Conservation (phyloP, 2,888 invertebrate species). For the Cephus sareptanus region DNA sequence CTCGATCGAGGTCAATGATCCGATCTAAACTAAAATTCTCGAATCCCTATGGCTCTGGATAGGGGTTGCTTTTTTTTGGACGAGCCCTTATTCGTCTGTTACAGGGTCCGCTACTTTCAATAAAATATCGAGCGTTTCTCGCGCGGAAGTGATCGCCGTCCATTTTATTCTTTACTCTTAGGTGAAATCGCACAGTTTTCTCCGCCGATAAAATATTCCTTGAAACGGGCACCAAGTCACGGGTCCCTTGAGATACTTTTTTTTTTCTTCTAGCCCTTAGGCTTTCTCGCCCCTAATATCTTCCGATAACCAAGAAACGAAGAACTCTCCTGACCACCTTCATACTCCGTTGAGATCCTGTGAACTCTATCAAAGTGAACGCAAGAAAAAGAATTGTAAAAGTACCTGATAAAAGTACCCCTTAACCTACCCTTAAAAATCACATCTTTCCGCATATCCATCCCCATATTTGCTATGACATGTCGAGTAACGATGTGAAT, state of each 20-base stretch:
- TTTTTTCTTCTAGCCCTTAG: not conserved
- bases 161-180: not conserved
- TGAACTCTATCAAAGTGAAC: not conserved
- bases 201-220: not conserved
- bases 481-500: not conserved
- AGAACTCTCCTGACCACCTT: not conserved
- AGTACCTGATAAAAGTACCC: not conserved
- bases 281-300: not conserved
- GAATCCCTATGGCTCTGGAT: not conserved
- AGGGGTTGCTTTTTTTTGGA: not conserved
- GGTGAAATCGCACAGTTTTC: not conserved
- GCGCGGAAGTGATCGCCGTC: not conserved
- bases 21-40: not conserved
- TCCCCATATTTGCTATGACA: not conserved
- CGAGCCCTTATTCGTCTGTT: not conserved
- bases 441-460: not conserved
- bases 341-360: not conserved
- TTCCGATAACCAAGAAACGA: not conserved
- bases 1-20: not conserved
- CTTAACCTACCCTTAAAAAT: not conserved
- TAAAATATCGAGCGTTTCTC: slow-evolving; percentile 1
- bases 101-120: not conserved
- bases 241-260: not conserved
- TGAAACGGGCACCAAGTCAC: not conserved
- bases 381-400: not conserved